phyloP scores from a whole-genome alignment of 2,797 vertebrate species.

The Enteromius paludinosus region DNA sequence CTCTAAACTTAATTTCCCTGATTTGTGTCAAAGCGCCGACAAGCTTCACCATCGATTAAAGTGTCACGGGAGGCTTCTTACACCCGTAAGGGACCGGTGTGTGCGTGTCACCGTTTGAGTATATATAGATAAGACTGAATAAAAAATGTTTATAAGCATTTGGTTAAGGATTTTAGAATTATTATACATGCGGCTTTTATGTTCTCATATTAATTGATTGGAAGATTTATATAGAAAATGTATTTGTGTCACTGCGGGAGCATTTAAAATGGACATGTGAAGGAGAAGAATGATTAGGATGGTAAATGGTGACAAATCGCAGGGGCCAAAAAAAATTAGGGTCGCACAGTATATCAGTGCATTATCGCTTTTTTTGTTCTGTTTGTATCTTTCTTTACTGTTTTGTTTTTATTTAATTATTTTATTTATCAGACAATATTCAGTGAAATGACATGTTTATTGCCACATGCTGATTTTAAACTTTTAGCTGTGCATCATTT shows the following conservation, averaged over 20 bases:
- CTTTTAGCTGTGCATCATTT: too few relatives aligned
- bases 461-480: not conserved
- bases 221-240: not conserved
- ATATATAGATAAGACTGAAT: conserved; percentile 12
- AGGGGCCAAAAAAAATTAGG: not conserved
- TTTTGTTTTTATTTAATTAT: too few relatives aligned
- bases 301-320: not conserved
- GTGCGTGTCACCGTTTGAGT: conserved; percentile 24
- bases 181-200: not conserved
- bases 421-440: not conserved
- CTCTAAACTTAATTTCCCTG: conserved; percentile 66
- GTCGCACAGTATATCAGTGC: too few relatives aligned
- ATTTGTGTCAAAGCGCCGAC: conserved; percentile 61
- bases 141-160: not conserved
- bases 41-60: conserved; percentile 59
- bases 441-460: not conserved
- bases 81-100: not conserved
- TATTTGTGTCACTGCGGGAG: not conserved
- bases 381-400: too few relatives aligned
- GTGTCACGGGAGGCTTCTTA: conserved; percentile 41
- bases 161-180: not conserved
- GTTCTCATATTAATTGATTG: not conserved
- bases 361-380: too few relatives aligned
- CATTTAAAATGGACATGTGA: not conserved
- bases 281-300: not conserved